Base-by-base conservation (phyloP, 2,113 vertebrate species). In the Strix uralensis region DNA sequence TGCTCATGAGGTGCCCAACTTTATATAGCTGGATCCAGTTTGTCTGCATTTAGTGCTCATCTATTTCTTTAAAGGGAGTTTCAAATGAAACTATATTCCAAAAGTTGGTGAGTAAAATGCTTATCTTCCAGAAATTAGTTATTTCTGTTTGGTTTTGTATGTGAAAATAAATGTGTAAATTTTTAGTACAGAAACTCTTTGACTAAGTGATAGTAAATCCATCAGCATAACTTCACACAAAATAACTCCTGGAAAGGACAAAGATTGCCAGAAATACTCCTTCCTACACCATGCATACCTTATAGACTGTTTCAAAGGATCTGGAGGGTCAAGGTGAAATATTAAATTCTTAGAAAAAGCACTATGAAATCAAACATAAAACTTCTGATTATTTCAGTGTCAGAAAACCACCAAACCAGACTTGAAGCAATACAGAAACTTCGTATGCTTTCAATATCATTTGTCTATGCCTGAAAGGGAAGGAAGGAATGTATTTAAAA, bases 41-140 rank as follows among this genome's bases (percentile, higher is more conserved):
- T 86, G 42, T 52, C 57, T 90, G 22, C 25, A 51, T 89, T 71
- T 71, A 81, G 27, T 12, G 57, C 44, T 86, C 54, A 54, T 77
- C 40, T 77, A 25, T 51, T 88, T 92, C 82, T 95, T 94, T 73
- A 93, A 92, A 88, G 15, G 73, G 36, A 89, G 14, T 92, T 92
- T 92, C 78, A 90, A 85, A 85, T 29, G 49, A 88, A 92, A 72
- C 15, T 66, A 6, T 23, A 38, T 47, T 87, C 23, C 11, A 8
- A 15, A 94, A 87, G 7, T 32, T 80, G 44, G 6, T 88, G 58
- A 73, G 58, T 52, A 95, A 81, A 81, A 81, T 81, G 23, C 86
- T 89, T 84, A 25, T 84, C 34, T 79, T 81, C 32, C 47, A 79
- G 61, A 95, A 91, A 87, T 75, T 11, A 85, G 34, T 75, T 30